These are phyloP conservation scores for Macrotrachela quadricornifera DNA, from an alignment of 1,140 invertebrate genomes.

Conservation along the genomic window DNA sequence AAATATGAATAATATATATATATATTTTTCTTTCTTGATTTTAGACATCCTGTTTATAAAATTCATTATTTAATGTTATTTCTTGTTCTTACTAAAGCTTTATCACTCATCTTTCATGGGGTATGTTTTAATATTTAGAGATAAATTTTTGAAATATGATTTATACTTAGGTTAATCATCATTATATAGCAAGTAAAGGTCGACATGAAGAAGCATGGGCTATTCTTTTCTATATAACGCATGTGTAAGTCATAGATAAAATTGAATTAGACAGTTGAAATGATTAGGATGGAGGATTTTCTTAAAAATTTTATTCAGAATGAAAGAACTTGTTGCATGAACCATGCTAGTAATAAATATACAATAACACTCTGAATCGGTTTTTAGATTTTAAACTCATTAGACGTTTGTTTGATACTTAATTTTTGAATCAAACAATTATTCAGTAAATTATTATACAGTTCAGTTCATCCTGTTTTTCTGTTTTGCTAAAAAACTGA, in stretches of 20 bases:
- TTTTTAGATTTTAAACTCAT: no score
- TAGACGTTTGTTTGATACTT: no score
- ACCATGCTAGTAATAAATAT: no score
- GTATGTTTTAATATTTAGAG: constrained; percentile 20
- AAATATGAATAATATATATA: not conserved
- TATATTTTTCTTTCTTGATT: constrained; percentile 15
- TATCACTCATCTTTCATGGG: constrained; percentile 82
- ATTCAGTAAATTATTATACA: no score
- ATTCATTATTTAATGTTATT: constrained; percentile 92
- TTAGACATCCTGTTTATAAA: constrained; percentile 58
- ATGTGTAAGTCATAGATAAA: constrained; percentile 45
- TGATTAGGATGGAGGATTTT: no score
- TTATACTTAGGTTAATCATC: constrained; percentile 54
- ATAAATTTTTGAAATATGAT: not conserved
- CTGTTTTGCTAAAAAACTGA: no score
- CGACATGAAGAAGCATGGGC: constrained; percentile 89
- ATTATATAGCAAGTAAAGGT: constrained; percentile 78
- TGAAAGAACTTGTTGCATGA: no score
- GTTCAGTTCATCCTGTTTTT: no score
- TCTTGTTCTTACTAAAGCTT: constrained; percentile 68
- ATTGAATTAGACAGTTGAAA: not conserved
- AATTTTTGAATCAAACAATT: no score
- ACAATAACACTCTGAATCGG: no score
- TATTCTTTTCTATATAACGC: constrained; percentile 81
- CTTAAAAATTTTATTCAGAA: no score